Conservation (phyloP, 2,113 vertebrate species). For the Pseudopipra pipra region DNA sequence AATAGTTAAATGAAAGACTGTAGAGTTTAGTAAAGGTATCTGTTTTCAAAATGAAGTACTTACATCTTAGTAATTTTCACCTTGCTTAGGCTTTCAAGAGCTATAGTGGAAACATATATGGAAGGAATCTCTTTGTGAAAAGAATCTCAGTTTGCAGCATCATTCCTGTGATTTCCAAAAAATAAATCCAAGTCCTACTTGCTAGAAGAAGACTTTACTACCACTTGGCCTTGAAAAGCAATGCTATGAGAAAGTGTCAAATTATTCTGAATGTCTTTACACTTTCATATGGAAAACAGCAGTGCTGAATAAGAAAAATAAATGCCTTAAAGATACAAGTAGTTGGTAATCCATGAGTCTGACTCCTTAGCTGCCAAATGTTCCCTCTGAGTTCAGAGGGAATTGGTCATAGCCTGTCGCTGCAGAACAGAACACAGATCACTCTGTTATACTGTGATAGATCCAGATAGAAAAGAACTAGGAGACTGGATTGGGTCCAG, state of each 20-base stretch:
- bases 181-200: background rate
- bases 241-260: background rate
- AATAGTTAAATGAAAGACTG: background rate
- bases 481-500: background rate
- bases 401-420: background rate
- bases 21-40: background rate
- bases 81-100: background rate
- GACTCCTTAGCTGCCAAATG: background rate
- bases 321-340: background rate
- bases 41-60: background rate
- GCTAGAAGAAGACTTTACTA: background rate
- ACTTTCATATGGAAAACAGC: background rate
- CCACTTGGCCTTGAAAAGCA: background rate
- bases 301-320: background rate
- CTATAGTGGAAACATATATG: background rate
- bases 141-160: background rate
- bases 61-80: background rate
- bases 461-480: background rate
- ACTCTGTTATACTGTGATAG: rapidly evolving
- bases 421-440: background rate
- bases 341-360: background rate
- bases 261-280: background rate
- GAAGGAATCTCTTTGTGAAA: background rate
- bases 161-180: background rate
- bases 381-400: background rate